Conservation (phyloP, 2,797 vertebrate genomes). For the Gymnodraco acuticeps region DNA sequence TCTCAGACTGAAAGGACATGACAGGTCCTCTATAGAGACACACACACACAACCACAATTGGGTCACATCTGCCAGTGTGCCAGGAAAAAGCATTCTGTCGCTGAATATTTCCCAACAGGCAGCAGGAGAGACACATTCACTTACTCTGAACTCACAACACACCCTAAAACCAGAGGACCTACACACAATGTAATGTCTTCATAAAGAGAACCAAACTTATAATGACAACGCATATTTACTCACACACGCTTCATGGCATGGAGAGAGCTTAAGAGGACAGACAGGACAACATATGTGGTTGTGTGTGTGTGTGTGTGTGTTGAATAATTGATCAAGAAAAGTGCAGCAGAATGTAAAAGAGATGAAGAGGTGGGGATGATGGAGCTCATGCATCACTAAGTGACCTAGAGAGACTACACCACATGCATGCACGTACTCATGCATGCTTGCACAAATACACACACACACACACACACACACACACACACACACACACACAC, state of each 20-base stretch:
- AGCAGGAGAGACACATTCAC: constrained; percentile 14
- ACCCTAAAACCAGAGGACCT: not conserved
- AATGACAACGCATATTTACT: not conserved
- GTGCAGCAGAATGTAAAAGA: constrained; percentile 51
- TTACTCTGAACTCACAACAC: constrained; percentile 11
- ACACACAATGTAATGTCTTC: not conserved
- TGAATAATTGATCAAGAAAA: constrained; percentile 43
- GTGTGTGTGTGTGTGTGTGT: not conserved
- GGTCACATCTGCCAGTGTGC: constrained; percentile 62
- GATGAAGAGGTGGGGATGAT: constrained; percentile 21
- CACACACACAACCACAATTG: constrained; percentile 33
- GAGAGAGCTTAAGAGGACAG: not conserved
- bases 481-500: constrained; percentile 12
- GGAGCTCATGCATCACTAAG: constrained; percentile 45
- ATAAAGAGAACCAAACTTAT: not conserved
- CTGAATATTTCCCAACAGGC: constrained; percentile 37
- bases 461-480: constrained; percentile 16
- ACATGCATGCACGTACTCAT: too few relatives aligned
- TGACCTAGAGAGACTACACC: constrained; percentile 24
- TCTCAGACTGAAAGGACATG: constrained; percentile 21
- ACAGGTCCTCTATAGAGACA: constrained; percentile 3
- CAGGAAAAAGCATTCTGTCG: constrained; percentile 42
- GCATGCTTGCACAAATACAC: not conserved
- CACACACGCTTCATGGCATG: not conserved
- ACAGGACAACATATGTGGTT: not conserved